A percentile compares a stretch with the other conserved stretches of the same genome.
Conservation (phyloP, 1,140 invertebrate species). For the Amyelois transitella region DNA sequence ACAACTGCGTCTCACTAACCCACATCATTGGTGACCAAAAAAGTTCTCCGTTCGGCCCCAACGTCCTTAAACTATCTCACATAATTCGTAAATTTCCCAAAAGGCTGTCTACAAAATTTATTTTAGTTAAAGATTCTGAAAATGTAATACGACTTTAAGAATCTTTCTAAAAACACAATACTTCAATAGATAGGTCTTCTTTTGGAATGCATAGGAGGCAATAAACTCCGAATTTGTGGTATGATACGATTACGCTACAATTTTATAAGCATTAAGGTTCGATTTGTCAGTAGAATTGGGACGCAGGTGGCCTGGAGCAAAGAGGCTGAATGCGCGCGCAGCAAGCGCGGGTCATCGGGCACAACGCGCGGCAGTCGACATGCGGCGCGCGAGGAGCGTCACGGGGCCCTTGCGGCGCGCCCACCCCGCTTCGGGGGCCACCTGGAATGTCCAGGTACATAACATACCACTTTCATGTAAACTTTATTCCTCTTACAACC, state of each 20-base stretch:
- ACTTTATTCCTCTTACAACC: background rate
- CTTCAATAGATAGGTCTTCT: background rate
- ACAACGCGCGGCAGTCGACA: conserved; percentile 59
- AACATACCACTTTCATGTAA: background rate
- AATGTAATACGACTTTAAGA: too few relatives aligned
- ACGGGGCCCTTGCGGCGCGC: conserved; percentile 77
- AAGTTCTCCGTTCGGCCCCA: too few relatives aligned
- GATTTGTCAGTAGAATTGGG: conserved; percentile 56
- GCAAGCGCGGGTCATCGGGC: conserved; percentile 13
- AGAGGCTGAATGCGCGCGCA: conserved; percentile 66
- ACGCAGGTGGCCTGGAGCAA: conserved; percentile 38
- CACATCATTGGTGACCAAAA: too few relatives aligned
- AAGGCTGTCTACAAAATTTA: too few relatives aligned
- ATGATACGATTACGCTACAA: conserved; percentile 12
- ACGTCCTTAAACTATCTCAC: too few relatives aligned
- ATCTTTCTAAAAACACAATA: too few relatives aligned
- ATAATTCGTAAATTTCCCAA: too few relatives aligned
- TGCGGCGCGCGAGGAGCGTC: conserved; percentile 75
- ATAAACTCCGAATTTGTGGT: background rate
- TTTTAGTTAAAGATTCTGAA: too few relatives aligned
- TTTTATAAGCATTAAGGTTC: conserved; percentile 37
- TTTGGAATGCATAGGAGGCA: background rate
- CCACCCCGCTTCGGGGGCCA: conserved; percentile 80
- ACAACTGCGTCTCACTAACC: too few relatives aligned
- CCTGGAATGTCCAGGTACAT: conserved; percentile 81